Evolutionary conservation across 2,113 vertebrate genomes (phyloP), one percentile per base, ranked within the genome.

Genomic region (Megalops atlanticus): DNA sequence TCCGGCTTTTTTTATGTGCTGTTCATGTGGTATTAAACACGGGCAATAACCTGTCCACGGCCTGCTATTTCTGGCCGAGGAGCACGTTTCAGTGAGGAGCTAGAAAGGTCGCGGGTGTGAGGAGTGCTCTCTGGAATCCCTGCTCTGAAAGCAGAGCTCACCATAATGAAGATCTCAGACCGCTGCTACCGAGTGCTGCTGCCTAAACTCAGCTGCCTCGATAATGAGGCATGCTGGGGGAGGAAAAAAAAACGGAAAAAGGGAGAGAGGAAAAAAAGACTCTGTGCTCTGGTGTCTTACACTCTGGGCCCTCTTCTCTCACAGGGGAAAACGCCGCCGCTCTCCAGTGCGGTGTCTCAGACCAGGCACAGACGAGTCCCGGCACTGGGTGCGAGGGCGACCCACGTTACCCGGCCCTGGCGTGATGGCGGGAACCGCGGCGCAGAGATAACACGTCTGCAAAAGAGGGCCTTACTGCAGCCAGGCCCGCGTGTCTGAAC

Each of bases 1-100:
- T n/a, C n/a, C n/a, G n/a, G 77, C 71, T 49, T 74, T 69, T 82
- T 88, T 84, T 76, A 81, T 80, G 81, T 81, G 82, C 79, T 81
- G 54, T 80, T 85, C 81, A 82, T 83, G 78, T 82, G 79, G 78
- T 71, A 85, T 83, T 88, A 87, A 83, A 87, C 79, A 85, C 16
- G 14, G 81, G 64, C 79, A 82, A 85, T 74, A 85, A 86, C 74
- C 77, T 81, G 54, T 80, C 74, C 54, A 15, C 75, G 54, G 75
- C 45, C 70, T 74, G 39, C 82, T 81, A 82, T 88, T 84, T 84
- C 54, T 47, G 64, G 80, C 16, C 52, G 74, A 38, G 70, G 40
- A 15, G 52, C 58, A n/a, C 40, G 31, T 27, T 21, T 52, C 76
- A 52, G 54, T 41, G 12, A 74, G 79, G 40, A 36, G 18, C 58